A percentile compares a stretch with the other conserved stretches of the same genome.
Evolutionary conservation across 2,113 vertebrate genomes (phyloP).

Genomic region (Phalacrocorax carbo): DNA sequence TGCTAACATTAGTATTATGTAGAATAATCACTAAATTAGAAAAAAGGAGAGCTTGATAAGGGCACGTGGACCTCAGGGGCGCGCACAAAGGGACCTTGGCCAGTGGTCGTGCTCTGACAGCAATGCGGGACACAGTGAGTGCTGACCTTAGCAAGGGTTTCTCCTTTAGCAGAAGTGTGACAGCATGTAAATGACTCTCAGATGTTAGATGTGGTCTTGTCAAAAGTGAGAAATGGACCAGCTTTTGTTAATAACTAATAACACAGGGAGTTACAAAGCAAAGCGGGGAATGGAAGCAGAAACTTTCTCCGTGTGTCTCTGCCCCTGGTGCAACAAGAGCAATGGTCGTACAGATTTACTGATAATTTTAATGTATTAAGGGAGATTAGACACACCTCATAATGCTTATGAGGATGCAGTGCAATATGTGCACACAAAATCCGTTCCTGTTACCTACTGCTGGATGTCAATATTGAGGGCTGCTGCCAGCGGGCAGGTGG

Average conservation of each 20-base stretch:
- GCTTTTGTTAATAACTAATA: background rate
- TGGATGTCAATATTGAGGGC: background rate
- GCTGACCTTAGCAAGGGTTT: background rate
- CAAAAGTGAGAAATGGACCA: background rate
- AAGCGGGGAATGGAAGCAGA: too few relatives aligned
- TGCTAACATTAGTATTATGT: background rate
- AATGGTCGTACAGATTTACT: accelerated
- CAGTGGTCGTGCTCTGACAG: accelerated
- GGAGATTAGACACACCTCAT: background rate
- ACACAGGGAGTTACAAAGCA: background rate
- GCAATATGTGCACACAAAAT: background rate
- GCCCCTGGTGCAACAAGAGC: background rate
- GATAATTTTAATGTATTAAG: background rate
- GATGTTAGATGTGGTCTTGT: background rate
- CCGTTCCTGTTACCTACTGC: background rate
- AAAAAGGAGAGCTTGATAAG: background rate
- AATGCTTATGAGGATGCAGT: accelerated
- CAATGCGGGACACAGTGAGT: accelerated
- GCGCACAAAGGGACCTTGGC: background rate
- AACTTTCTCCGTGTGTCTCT: background rate
- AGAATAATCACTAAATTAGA: background rate
- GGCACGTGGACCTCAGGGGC: background rate
- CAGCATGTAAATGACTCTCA: background rate
- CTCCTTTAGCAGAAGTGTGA: too few relatives aligned
- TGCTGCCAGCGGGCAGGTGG: background rate